These are phyloP conservation scores for Scaptomyza flava DNA, from an alignment of 2,888 invertebrate genomes.

Conservation along the genomic window DNA sequence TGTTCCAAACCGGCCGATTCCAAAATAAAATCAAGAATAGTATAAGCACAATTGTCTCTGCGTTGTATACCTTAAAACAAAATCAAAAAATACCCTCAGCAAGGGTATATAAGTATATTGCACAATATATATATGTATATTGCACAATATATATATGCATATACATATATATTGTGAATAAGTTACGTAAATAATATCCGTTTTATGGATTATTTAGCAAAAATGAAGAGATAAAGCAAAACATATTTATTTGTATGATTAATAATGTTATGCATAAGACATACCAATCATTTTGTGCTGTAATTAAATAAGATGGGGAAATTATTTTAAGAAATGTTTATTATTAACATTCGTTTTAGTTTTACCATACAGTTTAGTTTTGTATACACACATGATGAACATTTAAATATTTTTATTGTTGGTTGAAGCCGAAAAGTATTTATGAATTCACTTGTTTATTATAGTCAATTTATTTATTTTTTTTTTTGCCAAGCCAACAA, in stretches of 20 bases:
- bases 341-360: slow-evolving; percentile 31
- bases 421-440: slow-evolving; percentile 57
- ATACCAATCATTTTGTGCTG: slow-evolving; percentile 45
- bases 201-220: slow-evolving; percentile 73
- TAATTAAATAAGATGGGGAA: slow-evolving; percentile 51
- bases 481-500: slow-evolving; percentile 32
- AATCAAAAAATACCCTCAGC: slow-evolving; percentile 7
- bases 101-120: too few relatives aligned
- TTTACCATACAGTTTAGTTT: too few relatives aligned
- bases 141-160: too few relatives aligned
- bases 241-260: slow-evolving; percentile 52
- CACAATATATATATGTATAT: too few relatives aligned
- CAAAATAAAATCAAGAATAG: not conserved
- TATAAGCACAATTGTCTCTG: not conserved
- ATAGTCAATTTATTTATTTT: slow-evolving; percentile 4
- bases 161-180: slow-evolving; percentile 41
- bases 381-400: slow-evolving; percentile 10
- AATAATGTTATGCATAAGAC: slow-evolving; percentile 12
- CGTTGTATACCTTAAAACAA: not conserved
- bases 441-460: slow-evolving; percentile 42
- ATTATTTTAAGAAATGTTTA: slow-evolving; percentile 24
- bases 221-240: slow-evolving; percentile 35
- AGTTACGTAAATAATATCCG: slow-evolving; percentile 67
- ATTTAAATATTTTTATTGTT: slow-evolving; percentile 43
- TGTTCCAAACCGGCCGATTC: not conserved